Evolutionary conservation across 2,888 invertebrate species (phyloP), one percentile per base, ranked within the genome.

Genomic region (Balanococcus diminutus): DNA sequence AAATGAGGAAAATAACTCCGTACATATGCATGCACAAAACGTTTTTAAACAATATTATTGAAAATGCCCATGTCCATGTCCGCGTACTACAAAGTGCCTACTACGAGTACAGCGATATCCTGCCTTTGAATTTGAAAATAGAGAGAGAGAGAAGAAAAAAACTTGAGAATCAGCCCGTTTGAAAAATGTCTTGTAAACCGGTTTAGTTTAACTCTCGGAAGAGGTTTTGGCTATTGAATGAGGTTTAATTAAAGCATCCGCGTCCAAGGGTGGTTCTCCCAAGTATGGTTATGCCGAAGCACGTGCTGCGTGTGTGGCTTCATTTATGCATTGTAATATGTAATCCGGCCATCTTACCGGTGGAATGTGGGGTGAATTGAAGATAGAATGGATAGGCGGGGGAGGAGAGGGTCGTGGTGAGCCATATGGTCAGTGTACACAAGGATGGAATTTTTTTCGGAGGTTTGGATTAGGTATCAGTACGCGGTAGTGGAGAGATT

Each of bases 281-380:
- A n/a, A n/a, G n/a, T 56, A 56, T 22, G 56, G 56, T 56, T 67
- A 67, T 67, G 67, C 67, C 67, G 31, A 67, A 67, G 67, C 67
- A 67, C 67, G 67, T 67, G 67, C 67, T 67, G 67, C 28, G 67
- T 67, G 67, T 31, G 28, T 67, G 67, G 67, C 67, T 67, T 67
- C 67, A 28, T 67, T 25, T 61, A 25, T 14, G 25, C 11, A 61
- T 61, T 61, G 61, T 46, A 9, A 25, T 19, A 61, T 9, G 25
- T 28, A 67, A 67, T 56, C 56, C 22, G 56, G 56, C 56, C 56
- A 56, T 56, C 56, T 1, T 22, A 8, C 11, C 22, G 46, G 1
- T 56, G 22, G 56, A 56, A 56, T 56, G 56, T 56, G 56, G 56
- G 56, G 56, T 56, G 56, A 56, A 56, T 56, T 56, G 9, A 56